These are phyloP conservation scores for Sphaerophoria taeniata DNA, from an alignment of 2,888 invertebrate species.

Conservation along the genomic window DNA sequence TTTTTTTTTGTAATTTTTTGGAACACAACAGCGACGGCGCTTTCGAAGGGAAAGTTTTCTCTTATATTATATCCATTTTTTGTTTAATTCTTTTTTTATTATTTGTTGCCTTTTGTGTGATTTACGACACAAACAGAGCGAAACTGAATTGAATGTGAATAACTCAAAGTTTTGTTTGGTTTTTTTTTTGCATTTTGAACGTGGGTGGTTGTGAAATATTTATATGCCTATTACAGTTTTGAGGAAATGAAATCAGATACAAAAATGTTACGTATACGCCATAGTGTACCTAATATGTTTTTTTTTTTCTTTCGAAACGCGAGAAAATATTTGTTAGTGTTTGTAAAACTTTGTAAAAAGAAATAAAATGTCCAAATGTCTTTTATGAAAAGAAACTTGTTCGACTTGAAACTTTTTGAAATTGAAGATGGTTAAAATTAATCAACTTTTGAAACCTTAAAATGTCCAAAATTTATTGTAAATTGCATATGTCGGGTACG, in stretches of 20 bases:
- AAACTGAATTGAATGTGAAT: conserved; percentile 55
- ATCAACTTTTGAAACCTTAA: too few species aligned
- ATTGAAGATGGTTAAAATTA: too few species aligned
- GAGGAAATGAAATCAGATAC: conserved; percentile 11
- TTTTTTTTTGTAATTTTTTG: conserved; percentile 5
- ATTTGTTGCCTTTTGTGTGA: conserved; percentile 46
- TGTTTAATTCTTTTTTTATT: conserved; percentile 24
- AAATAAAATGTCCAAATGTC: too few species aligned
- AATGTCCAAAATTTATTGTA: too few species aligned
- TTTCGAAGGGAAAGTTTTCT: conserved; percentile 74
- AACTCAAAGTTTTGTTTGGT: conserved; percentile 30
- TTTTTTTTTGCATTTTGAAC: background rate
- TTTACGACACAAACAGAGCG: conserved; percentile 70
- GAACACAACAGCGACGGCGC: conserved; percentile 33
- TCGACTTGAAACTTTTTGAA: too few species aligned
- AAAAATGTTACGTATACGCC: conserved; percentile 31
- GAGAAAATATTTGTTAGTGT: too few species aligned
- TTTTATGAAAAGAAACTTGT: too few species aligned
- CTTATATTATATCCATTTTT: conserved; percentile 56
- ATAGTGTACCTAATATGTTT: background rate
- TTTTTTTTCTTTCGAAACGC: background rate
- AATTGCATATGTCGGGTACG: too few species aligned
- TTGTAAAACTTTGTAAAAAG: too few species aligned
- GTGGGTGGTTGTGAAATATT: conserved; percentile 45
- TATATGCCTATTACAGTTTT: conserved; percentile 10